Percentiles rank a stretch among this genome's conserved stretches.
Evolutionary conservation across 1,140 invertebrate species (phyloP).

Genomic region (Trachymyrmex septentrionalis): DNA sequence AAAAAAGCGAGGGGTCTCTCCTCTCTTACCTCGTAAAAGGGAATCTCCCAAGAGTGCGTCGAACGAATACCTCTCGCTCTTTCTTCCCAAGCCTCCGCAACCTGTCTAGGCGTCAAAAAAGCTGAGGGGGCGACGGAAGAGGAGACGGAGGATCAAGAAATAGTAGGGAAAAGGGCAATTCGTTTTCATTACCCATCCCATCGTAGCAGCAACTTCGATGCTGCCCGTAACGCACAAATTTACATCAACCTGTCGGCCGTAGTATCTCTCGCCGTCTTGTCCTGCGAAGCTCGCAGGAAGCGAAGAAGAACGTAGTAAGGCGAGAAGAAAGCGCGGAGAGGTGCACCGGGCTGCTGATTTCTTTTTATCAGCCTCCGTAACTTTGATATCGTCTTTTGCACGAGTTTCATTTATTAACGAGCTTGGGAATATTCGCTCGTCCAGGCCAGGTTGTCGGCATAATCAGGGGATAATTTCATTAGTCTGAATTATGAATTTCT

Average conservation of each 20-base stretch:
- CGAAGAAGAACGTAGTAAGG: neutral
- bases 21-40: slow-evolving; percentile 33
- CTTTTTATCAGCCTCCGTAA: slow-evolving; percentile 67
- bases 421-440: slow-evolving; percentile 55
- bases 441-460: slow-evolving; percentile 16
- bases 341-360: slow-evolving; percentile 54
- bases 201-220: slow-evolving; percentile 61
- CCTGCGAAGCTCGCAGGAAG: neutral
- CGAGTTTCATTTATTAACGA: slow-evolving; percentile 63
- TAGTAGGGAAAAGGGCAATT: slow-evolving; percentile 70
- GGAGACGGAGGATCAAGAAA: slow-evolving; percentile 36
- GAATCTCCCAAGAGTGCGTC: slow-evolving; percentile 52
- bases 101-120: slow-evolving; percentile 70
- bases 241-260: slow-evolving; percentile 66
- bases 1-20: neutral
- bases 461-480: slow-evolving; percentile 61
- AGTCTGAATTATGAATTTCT: slow-evolving; percentile 61
- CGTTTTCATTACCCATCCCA: slow-evolving; percentile 72
- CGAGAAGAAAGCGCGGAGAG: neutral
- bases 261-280: slow-evolving; percentile 61
- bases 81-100: neutral
- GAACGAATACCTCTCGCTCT: slow-evolving; percentile 21
- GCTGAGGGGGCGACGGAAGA: slow-evolving; percentile 23
- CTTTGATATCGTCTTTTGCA: slow-evolving; percentile 58
- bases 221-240: slow-evolving; percentile 70